These are phyloP conservation scores for Probosciger aterrimus DNA, from an alignment of 2,113 vertebrate species.

Conservation along the genomic window DNA sequence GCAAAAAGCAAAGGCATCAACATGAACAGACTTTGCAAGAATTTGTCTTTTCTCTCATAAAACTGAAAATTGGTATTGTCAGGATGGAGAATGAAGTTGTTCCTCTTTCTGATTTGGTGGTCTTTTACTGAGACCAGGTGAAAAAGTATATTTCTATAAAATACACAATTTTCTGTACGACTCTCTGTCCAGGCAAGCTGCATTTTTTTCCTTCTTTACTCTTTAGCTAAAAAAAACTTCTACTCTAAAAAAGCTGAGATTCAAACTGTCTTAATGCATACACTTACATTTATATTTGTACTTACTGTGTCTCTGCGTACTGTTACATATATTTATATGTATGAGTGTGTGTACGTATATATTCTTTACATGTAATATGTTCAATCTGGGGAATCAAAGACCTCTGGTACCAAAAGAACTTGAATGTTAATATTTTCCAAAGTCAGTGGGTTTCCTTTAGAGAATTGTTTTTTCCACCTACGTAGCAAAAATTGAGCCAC, in stretches of 20 bases:
- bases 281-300: not conserved
- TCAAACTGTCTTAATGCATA: not conserved
- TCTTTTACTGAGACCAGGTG: not conserved
- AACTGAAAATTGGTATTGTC: not conserved
- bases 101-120: not conserved
- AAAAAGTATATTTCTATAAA: not conserved
- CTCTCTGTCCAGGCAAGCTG: not conserved
- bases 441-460: not conserved
- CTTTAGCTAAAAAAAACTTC: fast-evolving
- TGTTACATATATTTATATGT: not conserved
- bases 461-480: not conserved
- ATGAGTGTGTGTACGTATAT: not conserved
- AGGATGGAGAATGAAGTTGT: not conserved
- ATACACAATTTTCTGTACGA: not conserved
- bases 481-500: not conserved
- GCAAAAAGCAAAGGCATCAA: not conserved
- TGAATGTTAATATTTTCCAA: not conserved
- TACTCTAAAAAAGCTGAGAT: not conserved
- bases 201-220: not conserved
- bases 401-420: not conserved
- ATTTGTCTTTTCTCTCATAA: not conserved
- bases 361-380: not conserved
- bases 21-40: not conserved
- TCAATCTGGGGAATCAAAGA: not conserved
- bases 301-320: fast-evolving